Base-by-base conservation (phyloP, 1,140 invertebrate species). In the Manduca sexta region DNA sequence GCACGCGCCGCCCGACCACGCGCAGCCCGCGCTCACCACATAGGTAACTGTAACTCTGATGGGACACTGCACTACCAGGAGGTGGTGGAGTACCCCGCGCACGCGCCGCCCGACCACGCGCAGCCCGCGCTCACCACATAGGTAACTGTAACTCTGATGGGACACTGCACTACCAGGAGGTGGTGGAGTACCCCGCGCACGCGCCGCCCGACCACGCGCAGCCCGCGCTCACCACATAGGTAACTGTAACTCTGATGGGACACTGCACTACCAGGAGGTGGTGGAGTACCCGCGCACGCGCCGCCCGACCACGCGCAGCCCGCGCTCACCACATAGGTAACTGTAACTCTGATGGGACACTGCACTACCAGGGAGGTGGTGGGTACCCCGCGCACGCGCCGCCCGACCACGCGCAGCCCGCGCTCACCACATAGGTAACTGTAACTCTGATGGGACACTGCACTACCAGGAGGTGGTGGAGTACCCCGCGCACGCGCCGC, bases 241-340 rank as follows among this genome's bases (percentile, higher is more conserved):
- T 37, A n/a, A n/a, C n/a, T n/a, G n/a, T n/a, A n/a, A n/a, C n/a
- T n/a, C n/a, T n/a, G n/a, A n/a, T n/a, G n/a, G n/a, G n/a, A n/a
- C n/a, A n/a, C n/a, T n/a, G n/a, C n/a, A n/a, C n/a, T n/a, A n/a
- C n/a, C n/a, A n/a, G n/a, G n/a, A n/a, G n/a, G n/a, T n/a, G n/a
- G n/a, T n/a, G n/a, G n/a, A n/a, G n/a, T n/a, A n/a, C n/a, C n/a
- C n/a, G n/a, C n/a, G 3, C 14, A 18, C 4, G 21, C 18, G 31
- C 30, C 34, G 29, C 40, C 12, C 31, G 90, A 94, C 65, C 97
- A 41, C 37, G 39, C 99, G 77, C 97, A 99, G 86, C 97, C 60
- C 45, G 47, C 52, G 45, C 62, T 41, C 54, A 45, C 29, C 45
- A n/a, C 17, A 29, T 13, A 39, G 17, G 13, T 26, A n/a, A n/a